These are phyloP conservation scores for Axis porcinus DNA, from an alignment of 2,113 vertebrate genomes.

Conservation along the genomic window DNA sequence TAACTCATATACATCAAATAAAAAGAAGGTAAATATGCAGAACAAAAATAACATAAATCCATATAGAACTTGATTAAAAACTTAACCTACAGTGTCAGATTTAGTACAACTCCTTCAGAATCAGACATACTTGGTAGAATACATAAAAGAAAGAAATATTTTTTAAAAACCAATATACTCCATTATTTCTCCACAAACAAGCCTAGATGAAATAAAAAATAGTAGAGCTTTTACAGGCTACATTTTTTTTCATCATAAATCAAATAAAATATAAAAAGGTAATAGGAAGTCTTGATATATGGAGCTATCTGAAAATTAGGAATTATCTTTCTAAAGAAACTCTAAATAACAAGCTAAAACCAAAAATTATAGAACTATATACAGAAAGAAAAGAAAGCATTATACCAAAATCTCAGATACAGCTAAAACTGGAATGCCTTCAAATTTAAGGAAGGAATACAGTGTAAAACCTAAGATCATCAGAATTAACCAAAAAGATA, in stretches of 20 bases:
- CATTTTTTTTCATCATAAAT: not conserved
- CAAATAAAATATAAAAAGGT: not conserved
- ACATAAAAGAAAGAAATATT: not conserved
- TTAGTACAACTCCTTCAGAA: not conserved
- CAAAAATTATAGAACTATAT: not conserved
- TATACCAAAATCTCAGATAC: not conserved
- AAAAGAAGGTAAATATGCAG: not conserved
- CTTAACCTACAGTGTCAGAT: not conserved
- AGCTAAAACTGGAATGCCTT: not conserved
- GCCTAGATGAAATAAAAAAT: not conserved
- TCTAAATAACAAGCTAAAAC: not conserved
- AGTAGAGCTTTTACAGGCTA: not conserved
- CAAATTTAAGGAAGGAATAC: not conserved
- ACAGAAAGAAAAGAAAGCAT: not conserved
- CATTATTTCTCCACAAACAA: not conserved
- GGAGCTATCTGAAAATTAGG: not conserved
- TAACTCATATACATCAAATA: not conserved
- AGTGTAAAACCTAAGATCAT: not conserved
- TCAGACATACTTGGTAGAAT: not conserved
- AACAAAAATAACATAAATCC: not conserved
- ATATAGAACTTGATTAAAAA: not conserved
- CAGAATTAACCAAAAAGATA: not conserved
- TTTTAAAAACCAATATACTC: not conserved
- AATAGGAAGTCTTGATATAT: not conserved
- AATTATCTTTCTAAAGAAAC: not conserved